Base-by-base conservation (phyloP, 2,797 vertebrate species). In the Sylvilagus floridanus region DNA sequence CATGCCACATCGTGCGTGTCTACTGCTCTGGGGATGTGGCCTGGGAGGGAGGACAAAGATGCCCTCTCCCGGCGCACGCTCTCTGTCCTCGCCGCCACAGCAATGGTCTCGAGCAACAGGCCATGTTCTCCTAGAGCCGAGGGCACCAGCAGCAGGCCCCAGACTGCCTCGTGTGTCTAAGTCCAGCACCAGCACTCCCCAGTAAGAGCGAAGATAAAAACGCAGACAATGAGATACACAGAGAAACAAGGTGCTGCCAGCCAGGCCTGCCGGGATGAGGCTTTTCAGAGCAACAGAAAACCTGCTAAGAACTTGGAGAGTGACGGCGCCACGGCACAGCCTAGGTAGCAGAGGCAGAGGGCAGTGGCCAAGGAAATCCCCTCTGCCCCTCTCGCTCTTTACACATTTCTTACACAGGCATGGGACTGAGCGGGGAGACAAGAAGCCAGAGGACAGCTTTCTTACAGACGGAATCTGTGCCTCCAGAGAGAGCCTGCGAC, bases 131-230 rank as follows among this genome's bases (percentile, higher is more conserved):
- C 71, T 37, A 52, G 5, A 90, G 63, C 88, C 42, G n/a, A 16
- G 24, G 3, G 7, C 12, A 88, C 66, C 26, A 50, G 60, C 89
- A 95, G 30, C 68, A 81, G 7, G n/a, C 68, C 26, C 90, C 37
- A 72, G 86, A 72, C 62, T 84, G 85, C 65, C 77, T 88, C 28
- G 91, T 2, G 14, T 68, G 95, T 78, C 92, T 47, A 75, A 91
- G 66, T 71, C 47, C 35, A 88, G 75, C 54, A 88, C 68, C 65
- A 86, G 87, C 72, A 75, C 12, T 19, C 30, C 60, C 30, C 78
- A 22, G 72, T n/a, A 62, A 85, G 37, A 90, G 24, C 5, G 72
- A 91, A 83, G 84, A 92, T 5, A 84, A 90, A 8, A 12, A 79
- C n/a, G 21, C 11, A 28, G 62, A 35, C 73, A 82, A 93, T n/a